Conservation (phyloP, 2,888 invertebrate species). For the Andrena haemorrhoa region DNA sequence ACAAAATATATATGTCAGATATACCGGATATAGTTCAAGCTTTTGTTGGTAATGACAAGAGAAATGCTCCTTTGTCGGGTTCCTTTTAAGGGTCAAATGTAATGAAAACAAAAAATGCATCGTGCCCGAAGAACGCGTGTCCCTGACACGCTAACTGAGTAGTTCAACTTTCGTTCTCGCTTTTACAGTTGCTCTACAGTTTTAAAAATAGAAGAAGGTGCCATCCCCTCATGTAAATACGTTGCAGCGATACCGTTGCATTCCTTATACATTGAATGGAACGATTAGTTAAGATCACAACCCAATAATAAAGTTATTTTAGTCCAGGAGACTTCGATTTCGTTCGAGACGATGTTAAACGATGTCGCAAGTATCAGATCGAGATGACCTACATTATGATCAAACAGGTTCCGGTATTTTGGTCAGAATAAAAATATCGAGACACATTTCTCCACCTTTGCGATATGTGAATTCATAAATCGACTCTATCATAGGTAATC, state of each 20-base stretch:
- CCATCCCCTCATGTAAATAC: constrained; percentile 40
- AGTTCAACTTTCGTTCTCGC: constrained; percentile 83
- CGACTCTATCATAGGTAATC: background rate
- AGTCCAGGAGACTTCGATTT: constrained; percentile 50
- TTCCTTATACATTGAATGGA: background rate
- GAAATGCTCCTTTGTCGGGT: background rate
- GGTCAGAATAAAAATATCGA: constrained; percentile 56
- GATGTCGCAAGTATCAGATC: constrained; percentile 63
- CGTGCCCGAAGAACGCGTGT: constrained; percentile 56
- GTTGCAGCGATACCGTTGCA: background rate
- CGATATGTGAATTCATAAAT: constrained; percentile 4
- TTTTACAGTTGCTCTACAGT: constrained; percentile 74
- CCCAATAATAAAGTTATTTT: constrained; percentile 27
- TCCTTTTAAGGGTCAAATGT: background rate
- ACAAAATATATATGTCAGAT: background rate
- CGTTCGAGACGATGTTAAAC: constrained; percentile 50
- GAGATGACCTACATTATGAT: constrained; percentile 68
- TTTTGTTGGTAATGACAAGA: background rate
- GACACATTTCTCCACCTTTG: constrained; percentile 37
- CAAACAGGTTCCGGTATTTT: constrained; percentile 70
- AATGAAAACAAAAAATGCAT: constrained; percentile 17
- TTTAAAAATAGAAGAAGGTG: constrained; percentile 58
- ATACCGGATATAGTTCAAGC: background rate
- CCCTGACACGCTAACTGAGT: constrained; percentile 83
- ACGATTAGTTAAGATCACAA: constrained; percentile 6